Base-by-base conservation (phyloP, 2,797 vertebrate genomes). In the Tapirus indicus region DNA sequence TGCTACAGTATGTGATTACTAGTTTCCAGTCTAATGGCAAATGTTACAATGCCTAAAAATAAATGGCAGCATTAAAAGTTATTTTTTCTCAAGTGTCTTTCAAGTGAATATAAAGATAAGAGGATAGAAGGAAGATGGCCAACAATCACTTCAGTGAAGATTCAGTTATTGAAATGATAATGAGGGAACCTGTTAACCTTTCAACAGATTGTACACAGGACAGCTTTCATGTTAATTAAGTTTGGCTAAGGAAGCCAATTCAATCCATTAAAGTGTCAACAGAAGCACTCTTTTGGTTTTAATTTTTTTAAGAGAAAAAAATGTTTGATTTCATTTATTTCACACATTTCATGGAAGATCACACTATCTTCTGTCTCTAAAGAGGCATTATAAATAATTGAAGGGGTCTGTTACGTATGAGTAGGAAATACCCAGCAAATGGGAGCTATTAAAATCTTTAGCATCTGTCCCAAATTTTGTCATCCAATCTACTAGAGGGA, bases 101-200 rank as follows among this genome's bases (percentile, higher is more conserved):
- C 13, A 77, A 58, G 23, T 66, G 29, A 83, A 72, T 62, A n/a
- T 74, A 64, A 92, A 82, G 66, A 60, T 82, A 68, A 80, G 6
- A 44, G 80, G 14, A 44, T 35, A 75, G 68, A 74, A 35, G 14
- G 14, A 86, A 86, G 12, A 16, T 32, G 21, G 44, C 2, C 41
- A 92, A 69, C 0, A 41, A 25, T 32, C 25, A 78, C 10, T 86
- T 62, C 35, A 87, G 0, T 82, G 49, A 88, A 32, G 0, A 78
- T 41, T 82, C 18, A 49, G 47, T 69, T 92, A 56, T 72, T 85
- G 92, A 95, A 94, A 75, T 90, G 58, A 16, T 95, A 92, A 88
- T 41, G 62, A 90, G 18, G 44, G 25, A 92, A 60, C 5, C 6
- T 49, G 3, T 20, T 90, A 69, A 92, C 47, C 25, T 96, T 93